Evolutionary conservation across 2,888 invertebrate genomes (phyloP).

Genomic region (Epinotia bilunana): DNA sequence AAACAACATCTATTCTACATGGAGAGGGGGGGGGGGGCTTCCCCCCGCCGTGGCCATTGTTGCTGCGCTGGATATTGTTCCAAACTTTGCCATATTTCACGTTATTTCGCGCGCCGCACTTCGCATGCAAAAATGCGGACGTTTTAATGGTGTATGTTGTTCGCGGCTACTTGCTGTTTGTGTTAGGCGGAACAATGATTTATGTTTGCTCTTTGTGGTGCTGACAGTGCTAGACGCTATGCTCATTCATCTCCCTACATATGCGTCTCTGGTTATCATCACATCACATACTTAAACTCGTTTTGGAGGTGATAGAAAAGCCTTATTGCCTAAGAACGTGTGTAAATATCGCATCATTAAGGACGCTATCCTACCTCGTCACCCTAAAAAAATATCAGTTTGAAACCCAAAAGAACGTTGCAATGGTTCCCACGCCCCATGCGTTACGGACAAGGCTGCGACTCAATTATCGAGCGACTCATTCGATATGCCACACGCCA

Average conservation of each 20-base stretch:
- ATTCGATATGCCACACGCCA: conserved; percentile 3
- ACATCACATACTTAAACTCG: not conserved
- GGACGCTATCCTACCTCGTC: not conserved
- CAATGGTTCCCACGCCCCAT: conserved; percentile 21
- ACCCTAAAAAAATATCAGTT: not conserved
- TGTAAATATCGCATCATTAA: not conserved
- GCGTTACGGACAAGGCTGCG: not conserved
- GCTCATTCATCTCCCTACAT: not conserved
- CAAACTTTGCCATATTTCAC: conserved; percentile 36
- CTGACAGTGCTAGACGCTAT: conserved; percentile 1
- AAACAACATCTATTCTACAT: conserved; percentile 20
- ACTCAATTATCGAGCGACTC: conserved; percentile 1
- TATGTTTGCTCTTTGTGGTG: conserved; percentile 17
- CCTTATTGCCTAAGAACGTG: not conserved
- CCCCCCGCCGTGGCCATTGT: conserved; percentile 16
- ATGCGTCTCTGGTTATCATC: not conserved
- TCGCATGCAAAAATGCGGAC: conserved; percentile 27
- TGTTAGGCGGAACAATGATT: conserved; percentile 22
- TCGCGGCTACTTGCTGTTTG: conserved; percentile 20
- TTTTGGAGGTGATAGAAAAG: not conserved
- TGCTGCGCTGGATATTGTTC: conserved; percentile 37
- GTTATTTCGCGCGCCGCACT: conserved; percentile 20
- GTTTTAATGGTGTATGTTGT: conserved; percentile 20
- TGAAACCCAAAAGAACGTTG: not conserved
- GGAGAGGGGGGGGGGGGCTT: not conserved